Conservation (phyloP, 1,140 invertebrate species). For the Trichonephila inaurata region DNA sequence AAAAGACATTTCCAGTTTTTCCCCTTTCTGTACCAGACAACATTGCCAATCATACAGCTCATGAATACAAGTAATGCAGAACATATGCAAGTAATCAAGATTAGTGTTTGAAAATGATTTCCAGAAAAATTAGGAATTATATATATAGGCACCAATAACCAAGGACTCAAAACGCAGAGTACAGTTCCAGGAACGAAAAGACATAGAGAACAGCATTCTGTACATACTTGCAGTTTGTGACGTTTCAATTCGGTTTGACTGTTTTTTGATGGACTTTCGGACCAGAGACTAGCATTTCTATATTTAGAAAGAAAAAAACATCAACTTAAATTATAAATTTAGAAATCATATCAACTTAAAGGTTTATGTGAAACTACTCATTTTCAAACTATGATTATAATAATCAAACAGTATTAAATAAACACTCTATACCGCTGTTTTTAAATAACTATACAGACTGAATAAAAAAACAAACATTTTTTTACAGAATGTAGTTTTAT, state of each 20-base stretch:
- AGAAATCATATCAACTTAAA: no score
- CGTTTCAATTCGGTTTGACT: slow-evolving; percentile 42
- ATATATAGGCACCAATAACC: slow-evolving; percentile 73
- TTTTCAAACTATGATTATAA: no score
- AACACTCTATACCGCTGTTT: no score
- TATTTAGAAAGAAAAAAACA: neutral
- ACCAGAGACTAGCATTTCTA: slow-evolving; percentile 42
- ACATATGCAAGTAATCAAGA: slow-evolving; percentile 62
- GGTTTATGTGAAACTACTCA: no score
- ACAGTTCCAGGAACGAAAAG: slow-evolving; percentile 66
- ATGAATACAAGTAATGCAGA: slow-evolving; percentile 67
- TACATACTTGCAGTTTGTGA: slow-evolving; percentile 49
- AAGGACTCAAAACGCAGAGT: slow-evolving; percentile 54
- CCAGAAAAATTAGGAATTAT: slow-evolving; percentile 68
- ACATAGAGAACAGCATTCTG: slow-evolving; percentile 58
- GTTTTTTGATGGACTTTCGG: slow-evolving; percentile 10
- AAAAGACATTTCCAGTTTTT: slow-evolving; percentile 73
- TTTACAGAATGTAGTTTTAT: no score
- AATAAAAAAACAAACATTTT: no score
- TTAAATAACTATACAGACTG: no score
- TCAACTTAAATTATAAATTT: no score
- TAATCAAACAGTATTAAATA: no score
- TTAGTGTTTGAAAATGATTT: slow-evolving; percentile 49
- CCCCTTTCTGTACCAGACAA: slow-evolving; percentile 75
- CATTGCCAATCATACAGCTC: slow-evolving; percentile 72